Evolutionary conservation across 2,797 vertebrate species (phyloP), one percentile per base, ranked within the genome.

Genomic region (Hafferia zeledoni): DNA sequence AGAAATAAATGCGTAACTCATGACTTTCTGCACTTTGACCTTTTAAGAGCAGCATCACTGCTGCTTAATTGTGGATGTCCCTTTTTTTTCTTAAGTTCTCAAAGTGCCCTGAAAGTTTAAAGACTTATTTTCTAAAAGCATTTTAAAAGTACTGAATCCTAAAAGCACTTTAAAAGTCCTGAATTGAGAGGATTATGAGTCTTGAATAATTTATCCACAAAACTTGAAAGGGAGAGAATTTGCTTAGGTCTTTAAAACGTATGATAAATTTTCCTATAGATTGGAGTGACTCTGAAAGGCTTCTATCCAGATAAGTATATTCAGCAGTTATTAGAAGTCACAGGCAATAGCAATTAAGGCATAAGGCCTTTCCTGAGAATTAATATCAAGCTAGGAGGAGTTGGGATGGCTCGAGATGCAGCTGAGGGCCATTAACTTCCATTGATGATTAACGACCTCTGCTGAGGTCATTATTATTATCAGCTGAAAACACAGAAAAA

Each of bases 401-500:
- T 17, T 91, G 67, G 39, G 61, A 88, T 79, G 65, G 47, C 80
- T 92, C 41, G 35, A 90, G 79, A 85, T 94, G 88, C 92, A 94
- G 87, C 80, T 93, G 86, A 84, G 84, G 83, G 50, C 75, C 78
- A 57, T 88, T 96, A 93, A 50, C 75, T 82, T 82, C 77, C 84
- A 78, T 53, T 89, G 86, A 65, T 94, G 90, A 94, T 93, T 95
- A 94, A 93, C 92, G 89, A 70, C 83, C 86, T 87, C 43, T 91
- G 74, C 83, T 93, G 71, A 96, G 92, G 87, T 86, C 84, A 43
- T 41, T 81, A 57, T 50, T 83, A 74, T 20, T 92, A 60, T 95
- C 76, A 94, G 75, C 84, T 80, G 89, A 91, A 96, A 95, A 81
- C 2, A 2, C 39, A 78, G 50, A 87, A 87, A 77, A 93, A 70